These are phyloP conservation scores for Limnephilus rhombicus DNA, from an alignment of 2,888 invertebrate species.

Conservation along the genomic window DNA sequence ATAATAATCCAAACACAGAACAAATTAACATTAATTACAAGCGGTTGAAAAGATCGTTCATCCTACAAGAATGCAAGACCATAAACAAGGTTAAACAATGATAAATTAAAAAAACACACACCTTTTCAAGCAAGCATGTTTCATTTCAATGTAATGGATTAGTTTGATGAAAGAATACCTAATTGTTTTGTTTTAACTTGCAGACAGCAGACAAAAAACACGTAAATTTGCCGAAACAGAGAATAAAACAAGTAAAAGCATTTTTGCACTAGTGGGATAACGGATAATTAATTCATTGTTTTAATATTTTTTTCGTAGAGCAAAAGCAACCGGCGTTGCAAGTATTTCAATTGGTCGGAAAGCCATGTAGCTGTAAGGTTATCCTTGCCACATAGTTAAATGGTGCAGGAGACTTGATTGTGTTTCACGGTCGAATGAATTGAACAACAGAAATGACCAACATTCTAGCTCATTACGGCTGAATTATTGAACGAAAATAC, in stretches of 20 bases:
- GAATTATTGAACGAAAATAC: background rate
- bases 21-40: background rate
- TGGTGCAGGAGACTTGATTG: slow-evolving; percentile 5
- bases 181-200: background rate
- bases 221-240: background rate
- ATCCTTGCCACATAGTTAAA: slow-evolving; percentile 15
- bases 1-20: background rate
- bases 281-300: background rate
- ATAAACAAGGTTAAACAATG: background rate
- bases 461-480: background rate
- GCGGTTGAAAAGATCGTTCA: background rate
- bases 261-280: background rate
- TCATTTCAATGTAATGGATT: background rate
- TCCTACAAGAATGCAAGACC: background rate
- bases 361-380: background rate
- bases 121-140: background rate
- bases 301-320: background rate
- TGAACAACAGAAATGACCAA: slow-evolving; percentile 15
- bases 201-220: background rate
- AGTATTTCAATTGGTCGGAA: background rate
- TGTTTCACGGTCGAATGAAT: slow-evolving; percentile 17
- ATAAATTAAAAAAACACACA: background rate
- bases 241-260: background rate
- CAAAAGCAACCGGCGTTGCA: background rate
- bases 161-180: background rate